A percentile compares a stretch with the other conserved stretches of the same genome.
phyloP scores from a whole-genome alignment of 2,797 vertebrate species.

The Sebastolobus altivelis region DNA sequence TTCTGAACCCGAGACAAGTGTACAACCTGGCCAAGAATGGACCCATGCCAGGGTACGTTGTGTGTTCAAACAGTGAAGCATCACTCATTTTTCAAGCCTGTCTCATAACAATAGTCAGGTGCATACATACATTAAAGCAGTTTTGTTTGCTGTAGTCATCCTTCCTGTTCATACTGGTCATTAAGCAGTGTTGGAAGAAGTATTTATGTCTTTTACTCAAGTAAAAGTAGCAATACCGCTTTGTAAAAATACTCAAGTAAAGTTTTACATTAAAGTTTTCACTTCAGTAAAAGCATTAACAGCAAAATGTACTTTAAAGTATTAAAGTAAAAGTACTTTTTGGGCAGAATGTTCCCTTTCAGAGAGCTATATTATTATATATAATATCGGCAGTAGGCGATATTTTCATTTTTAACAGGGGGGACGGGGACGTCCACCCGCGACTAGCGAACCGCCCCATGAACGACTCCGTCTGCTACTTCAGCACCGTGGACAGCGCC shows the following conservation, averaged over 20 bases:
- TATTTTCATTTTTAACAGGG: background rate
- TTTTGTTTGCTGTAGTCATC: too few relatives aligned
- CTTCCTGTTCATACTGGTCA: too few relatives aligned
- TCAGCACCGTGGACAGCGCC: background rate
- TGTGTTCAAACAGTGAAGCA: background rate
- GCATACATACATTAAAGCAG: background rate
- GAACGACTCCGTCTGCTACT: too few relatives aligned
- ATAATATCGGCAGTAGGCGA: background rate
- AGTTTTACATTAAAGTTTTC: too few relatives aligned
- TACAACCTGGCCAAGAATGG: slow-evolving; percentile 94
- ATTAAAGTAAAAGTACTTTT: background rate
- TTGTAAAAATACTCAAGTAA: too few relatives aligned
- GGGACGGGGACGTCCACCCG: rapidly evolving
- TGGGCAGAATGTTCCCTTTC: background rate
- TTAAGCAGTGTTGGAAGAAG: too few relatives aligned
- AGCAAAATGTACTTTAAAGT: background rate
- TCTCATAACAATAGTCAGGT: background rate
- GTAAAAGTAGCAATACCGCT: too few relatives aligned
- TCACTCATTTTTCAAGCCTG: background rate
- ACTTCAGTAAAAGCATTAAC: too few relatives aligned
- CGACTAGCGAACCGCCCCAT: too few relatives aligned
- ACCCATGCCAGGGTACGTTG: slow-evolving; percentile 93
- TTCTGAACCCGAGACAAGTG: slow-evolving; percentile 95
- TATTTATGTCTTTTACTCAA: too few relatives aligned
- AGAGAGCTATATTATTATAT: background rate